Evolutionary conservation across 1,140 invertebrate species (phyloP), one percentile per base, ranked within the genome.

Genomic region (Trichoplusia ni): DNA sequence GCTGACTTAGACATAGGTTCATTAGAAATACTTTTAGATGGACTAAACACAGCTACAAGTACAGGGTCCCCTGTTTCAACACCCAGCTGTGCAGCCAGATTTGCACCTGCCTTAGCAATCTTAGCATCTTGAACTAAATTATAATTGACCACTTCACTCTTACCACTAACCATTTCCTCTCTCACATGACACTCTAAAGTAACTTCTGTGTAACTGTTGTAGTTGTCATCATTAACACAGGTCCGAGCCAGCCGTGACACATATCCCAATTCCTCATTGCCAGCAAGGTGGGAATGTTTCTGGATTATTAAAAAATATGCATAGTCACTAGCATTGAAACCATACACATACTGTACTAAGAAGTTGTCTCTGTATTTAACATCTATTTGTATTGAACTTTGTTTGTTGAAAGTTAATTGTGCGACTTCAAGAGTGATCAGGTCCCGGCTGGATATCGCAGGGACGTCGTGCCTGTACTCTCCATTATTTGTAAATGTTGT

Each of bases 291-390:
- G 2, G 96, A 97, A 74, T 96, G 94, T 84, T 98, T 98, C 87
- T 99, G 98, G 14, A 99, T 97, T 33, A 98, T 94, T 8, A 98
- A 94, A 91, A 99, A 98, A 86, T 99, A 99, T 2, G 97, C 97
- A 91, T 97, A 99, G 64, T 97, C 95, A 75, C 95, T 97, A 1
- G 97, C 96, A 86, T 98, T 97, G 81, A 99, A 99, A 7, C 98
- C 98, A 90, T 98, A 98, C 1, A 99, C 93, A 86, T 99, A 99
- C 79, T 97, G 95, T 14, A 99, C 97, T 4, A 98, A 91, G 90
- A 98, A 98, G 82, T 98, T 97, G 90, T 98, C 97, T 59, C 97
- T 94, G 86, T 98, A 98, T 81, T 98, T 98, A 7, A 98, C 97
- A 91, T 98, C 97, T 61, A 98, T 98, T 69, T 95, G 94, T n/a